These are phyloP conservation scores for Phalacrocorax carbo DNA, from an alignment of 2,113 vertebrate genomes.

Conservation along the genomic window DNA sequence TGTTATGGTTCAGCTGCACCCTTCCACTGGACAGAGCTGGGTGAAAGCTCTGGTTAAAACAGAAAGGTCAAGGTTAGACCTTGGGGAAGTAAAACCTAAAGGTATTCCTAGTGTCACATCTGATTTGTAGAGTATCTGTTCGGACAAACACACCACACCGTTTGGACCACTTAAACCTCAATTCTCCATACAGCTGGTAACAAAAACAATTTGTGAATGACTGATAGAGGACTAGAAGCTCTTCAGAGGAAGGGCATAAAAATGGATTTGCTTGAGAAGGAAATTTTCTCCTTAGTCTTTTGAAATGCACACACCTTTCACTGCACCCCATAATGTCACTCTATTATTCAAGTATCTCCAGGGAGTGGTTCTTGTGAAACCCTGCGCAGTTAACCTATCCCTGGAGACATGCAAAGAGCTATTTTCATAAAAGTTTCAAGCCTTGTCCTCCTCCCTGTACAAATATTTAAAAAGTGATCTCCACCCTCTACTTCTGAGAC, in stretches of 20 bases:
- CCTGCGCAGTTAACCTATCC: constrained; percentile 4
- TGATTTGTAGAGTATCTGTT: background rate
- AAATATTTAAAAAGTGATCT: constrained; percentile 74
- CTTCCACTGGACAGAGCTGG: background rate
- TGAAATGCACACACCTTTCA: constrained; percentile 1
- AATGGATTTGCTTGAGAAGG: background rate
- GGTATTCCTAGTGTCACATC: background rate
- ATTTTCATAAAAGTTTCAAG: constrained; percentile 23
- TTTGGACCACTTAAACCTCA: background rate
- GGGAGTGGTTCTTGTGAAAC: constrained; percentile 41
- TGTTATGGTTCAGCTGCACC: background rate
- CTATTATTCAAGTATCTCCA: constrained; percentile 27
- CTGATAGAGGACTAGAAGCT: background rate
- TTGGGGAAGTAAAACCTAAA: background rate
- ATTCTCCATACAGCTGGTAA: background rate
- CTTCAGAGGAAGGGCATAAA: background rate
- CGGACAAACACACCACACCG: background rate
- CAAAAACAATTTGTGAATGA: background rate
- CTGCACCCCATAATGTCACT: constrained; percentile 26
- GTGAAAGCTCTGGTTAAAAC: background rate
- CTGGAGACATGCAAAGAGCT: constrained; percentile 25
- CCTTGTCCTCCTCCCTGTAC: constrained; percentile 70
- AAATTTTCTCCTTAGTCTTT: background rate
- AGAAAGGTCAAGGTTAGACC: background rate
- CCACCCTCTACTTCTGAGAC: constrained; percentile 58